Evolutionary conservation across 2,797 vertebrate genomes (phyloP).

Genomic region (Crocodylus rhombifer): DNA sequence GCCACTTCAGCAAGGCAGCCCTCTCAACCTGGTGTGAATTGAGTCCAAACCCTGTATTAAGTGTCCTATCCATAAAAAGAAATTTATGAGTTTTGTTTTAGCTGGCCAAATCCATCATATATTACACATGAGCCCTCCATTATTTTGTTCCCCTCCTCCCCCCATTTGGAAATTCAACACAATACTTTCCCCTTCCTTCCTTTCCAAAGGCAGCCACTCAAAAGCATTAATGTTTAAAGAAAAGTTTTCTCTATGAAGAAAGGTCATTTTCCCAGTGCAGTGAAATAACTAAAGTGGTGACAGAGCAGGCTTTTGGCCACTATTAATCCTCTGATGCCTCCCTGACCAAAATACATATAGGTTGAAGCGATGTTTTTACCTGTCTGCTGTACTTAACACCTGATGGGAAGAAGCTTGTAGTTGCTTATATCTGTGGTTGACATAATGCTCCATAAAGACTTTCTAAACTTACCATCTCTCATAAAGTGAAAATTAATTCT

Average conservation of each 20-base stretch:
- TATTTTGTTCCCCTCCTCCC: background rate
- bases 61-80: background rate
- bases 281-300: accelerated
- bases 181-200: background rate
- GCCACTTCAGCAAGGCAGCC: background rate
- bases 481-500: slow-evolving; percentile 13
- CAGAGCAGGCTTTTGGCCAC: background rate
- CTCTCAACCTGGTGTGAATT: accelerated
- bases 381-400: background rate
- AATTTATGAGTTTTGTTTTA: background rate
- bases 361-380: background rate
- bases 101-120: background rate
- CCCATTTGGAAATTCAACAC: background rate
- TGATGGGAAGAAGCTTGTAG: background rate
- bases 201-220: background rate
- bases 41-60: background rate
- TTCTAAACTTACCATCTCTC: slow-evolving; percentile 15
- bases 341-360: background rate
- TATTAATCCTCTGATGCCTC: background rate
- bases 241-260: background rate
- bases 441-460: slow-evolving; percentile 3
- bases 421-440: background rate
- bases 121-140: background rate
- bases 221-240: background rate
- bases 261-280: background rate